Base-by-base conservation (phyloP, 2,797 vertebrate species). In the Coluber constrictor region DNA sequence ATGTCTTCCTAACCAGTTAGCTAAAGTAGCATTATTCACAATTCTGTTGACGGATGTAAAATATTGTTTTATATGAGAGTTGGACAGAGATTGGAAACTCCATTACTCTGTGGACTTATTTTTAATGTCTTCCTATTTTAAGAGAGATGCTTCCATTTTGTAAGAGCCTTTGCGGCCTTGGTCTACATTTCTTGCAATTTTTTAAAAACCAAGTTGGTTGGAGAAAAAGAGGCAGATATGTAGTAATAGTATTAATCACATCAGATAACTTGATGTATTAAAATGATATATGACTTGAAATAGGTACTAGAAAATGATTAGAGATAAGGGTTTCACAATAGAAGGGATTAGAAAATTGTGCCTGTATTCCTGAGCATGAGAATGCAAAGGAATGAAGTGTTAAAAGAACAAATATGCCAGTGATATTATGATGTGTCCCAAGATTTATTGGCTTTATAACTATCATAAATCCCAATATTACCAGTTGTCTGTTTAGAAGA, bases 21-120 rank as follows among this genome's bases (percentile, higher is more conserved):
- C 93, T 96, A 95, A 97, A 96, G 94, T 97, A 95, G 96, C 95
- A 92, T 94, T 97, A 97, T 96, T 87, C 96, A 95, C 95, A 94
- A 94, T 95, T 95, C 96, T 63, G 93, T 92, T 93, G 7, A 12
- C 91, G 86, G 70, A 57, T 93, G 59, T 89, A 63, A 74, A 93
- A 54, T 79, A 96, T 94, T 97, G 94, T 2, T 96, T 95, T 95
- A 83, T 96, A 95, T 96, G 86, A 79, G n/a, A 94, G 96, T 86
- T 93, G 86, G 95, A 93, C 95, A 94, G 95, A 95, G 93, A 93
- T 96, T 94, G 94, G 96, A 93, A 95, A 94, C 95, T 95, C 94
- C 93, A 95, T 94, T 95, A 89, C 60, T 83, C 47, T 66, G 91
- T 95, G 96, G 95, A 55, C 1, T 79, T 95, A 94, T 97, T 96